Percentiles rank a stretch among this genome's conserved stretches.
Conservation (phyloP, 2,888 invertebrate genomes). For the Griposia aprilina region DNA sequence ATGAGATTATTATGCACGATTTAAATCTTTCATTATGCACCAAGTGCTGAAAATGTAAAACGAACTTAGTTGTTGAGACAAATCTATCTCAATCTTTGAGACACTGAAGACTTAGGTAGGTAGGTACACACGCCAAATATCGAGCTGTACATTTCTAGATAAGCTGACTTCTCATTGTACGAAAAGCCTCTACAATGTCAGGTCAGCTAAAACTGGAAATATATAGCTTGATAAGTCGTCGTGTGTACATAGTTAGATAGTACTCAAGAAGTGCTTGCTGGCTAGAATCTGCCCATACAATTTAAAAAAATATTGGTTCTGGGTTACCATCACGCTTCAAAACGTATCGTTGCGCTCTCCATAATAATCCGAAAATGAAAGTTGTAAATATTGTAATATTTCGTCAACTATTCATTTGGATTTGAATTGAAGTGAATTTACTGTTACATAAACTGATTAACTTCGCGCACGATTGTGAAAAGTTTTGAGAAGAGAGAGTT, state of each 20-base stretch:
- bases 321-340: constrained; percentile 6
- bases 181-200: no score
- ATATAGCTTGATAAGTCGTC: no score
- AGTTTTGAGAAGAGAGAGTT: constrained; percentile 25
- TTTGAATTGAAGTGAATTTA: constrained; percentile 56
- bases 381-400: constrained; percentile 47
- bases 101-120: background rate
- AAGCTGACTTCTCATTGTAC: no score
- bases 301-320: background rate
- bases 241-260: background rate
- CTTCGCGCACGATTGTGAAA: constrained; percentile 52
- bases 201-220: no score
- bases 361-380: constrained; percentile 46
- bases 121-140: background rate
- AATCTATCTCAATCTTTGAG: background rate
- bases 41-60: background rate
- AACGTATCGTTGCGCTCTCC: constrained; percentile 32
- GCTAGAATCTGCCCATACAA: background rate
- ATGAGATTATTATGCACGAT: background rate
- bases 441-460: constrained; percentile 50
- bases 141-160: no score
- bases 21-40: background rate
- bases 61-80: background rate
- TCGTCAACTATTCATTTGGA: constrained; percentile 46
- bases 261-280: background rate